Evolutionary conservation across 1,140 invertebrate genomes (phyloP).

Genomic region (Lethrus apterus): DNA sequence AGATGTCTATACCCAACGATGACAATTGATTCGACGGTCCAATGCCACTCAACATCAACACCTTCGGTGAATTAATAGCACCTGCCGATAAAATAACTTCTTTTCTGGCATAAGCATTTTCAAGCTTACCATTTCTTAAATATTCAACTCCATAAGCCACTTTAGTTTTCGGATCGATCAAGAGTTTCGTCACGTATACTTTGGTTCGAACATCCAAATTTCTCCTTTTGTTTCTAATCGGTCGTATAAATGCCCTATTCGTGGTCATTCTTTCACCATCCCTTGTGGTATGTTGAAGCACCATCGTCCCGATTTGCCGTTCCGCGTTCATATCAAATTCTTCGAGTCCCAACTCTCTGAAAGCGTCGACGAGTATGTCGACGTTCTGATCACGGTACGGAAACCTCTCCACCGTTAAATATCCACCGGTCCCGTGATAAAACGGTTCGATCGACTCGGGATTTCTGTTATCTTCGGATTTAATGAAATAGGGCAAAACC

Average conservation of each 20-base stretch:
- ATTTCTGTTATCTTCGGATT: constrained; percentile 48
- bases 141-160: constrained; percentile 63
- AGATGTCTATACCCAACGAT: constrained; percentile 50
- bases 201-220: constrained; percentile 67
- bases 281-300: constrained; percentile 50
- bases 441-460: constrained; percentile 37
- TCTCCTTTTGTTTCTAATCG: constrained; percentile 54
- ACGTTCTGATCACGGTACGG: constrained; percentile 52
- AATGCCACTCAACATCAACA: constrained; percentile 68
- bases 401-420: constrained; percentile 54
- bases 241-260: constrained; percentile 64
- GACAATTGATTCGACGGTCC: constrained; percentile 55
- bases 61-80: constrained; percentile 60
- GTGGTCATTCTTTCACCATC: constrained; percentile 62
- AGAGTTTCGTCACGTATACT: constrained; percentile 60
- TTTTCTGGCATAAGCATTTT: constrained; percentile 47
- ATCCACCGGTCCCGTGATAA: constrained; percentile 52
- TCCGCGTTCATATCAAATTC: constrained; percentile 50
- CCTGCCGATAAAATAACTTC: constrained; percentile 70
- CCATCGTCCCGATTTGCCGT: constrained; percentile 50
- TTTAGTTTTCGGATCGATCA: constrained; percentile 64
- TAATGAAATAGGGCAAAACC: constrained; percentile 47
- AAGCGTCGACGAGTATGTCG: constrained; percentile 48
- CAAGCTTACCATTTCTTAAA: constrained; percentile 42
- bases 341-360: constrained; percentile 50